Evolutionary conservation across 2,797 vertebrate species (phyloP), one percentile per base, ranked within the genome.

Genomic region (Oryzias dopingdopingensis): DNA sequence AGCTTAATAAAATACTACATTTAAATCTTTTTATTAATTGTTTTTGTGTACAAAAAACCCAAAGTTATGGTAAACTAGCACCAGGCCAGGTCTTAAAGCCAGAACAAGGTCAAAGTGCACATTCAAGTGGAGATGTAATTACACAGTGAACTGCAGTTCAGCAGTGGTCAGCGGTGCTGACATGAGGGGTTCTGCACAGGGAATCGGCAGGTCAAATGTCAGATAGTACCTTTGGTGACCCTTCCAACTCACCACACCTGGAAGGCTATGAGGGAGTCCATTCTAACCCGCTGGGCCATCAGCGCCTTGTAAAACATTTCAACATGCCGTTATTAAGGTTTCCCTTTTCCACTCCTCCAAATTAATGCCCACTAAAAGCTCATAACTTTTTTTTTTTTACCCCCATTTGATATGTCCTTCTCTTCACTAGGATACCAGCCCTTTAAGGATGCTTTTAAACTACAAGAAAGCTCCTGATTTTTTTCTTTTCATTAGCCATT

Each of bases 311-410:
- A 69, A 80, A 84, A 81, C 26, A 6, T 29, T 6, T 89, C 84
- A 84, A 84, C 80, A 81, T 56, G 69, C 79, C 62, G 67, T 67
- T 85, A 75, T 46, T 83, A 65, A 81, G 17, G 51, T 67, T 74
- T 69, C 58, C 46, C 23, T 54, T 59, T 48, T 15, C 51, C 48
- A 47, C 43, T 44, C 17, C 24, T 49, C 48, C 44, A 52, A 42
- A 22, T 29, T 12, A 20, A 26, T 6, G 26, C 10, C 10, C 32
- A 3, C 10, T 13, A 12, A 12, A 37, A 37, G 2, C 3, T 10
- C 10, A 3, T 10, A 37, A 10, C 10, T 10, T 32, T 18, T 18
- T 18, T 18, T 18, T 18, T 18, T 18, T 18, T 18, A 18, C 18
- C 32, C 10, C 32, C 3, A 12, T 12, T 37, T 12, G 10, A 37